phyloP scores from a whole-genome alignment of 2,113 vertebrate species.

The Uria lomvia region DNA sequence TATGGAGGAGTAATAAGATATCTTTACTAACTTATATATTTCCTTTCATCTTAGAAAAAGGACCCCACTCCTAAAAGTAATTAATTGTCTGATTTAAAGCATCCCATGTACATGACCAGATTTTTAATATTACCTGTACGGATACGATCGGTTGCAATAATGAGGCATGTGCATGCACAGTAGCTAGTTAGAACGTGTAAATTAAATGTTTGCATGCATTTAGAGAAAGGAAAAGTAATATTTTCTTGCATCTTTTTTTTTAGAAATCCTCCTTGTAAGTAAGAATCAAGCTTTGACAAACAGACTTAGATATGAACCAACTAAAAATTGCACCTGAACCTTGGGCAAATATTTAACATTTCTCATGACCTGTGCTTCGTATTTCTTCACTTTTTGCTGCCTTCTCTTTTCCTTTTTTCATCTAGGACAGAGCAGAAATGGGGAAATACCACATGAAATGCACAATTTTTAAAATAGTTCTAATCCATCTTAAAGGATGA shows the following conservation, averaged over 20 bases:
- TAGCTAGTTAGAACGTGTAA: not conserved
- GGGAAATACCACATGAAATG: not conserved
- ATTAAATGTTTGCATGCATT: not conserved
- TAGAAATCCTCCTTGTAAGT: not conserved
- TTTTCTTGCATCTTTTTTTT: not conserved
- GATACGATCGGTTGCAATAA: not conserved
- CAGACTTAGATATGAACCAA: not conserved
- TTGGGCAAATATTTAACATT: not conserved
- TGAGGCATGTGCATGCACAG: not conserved
- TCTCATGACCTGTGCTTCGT: not conserved
- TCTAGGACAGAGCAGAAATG: not conserved
- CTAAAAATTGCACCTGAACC: not conserved
- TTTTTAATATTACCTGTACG: slow-evolving; percentile 16
- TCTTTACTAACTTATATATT: slow-evolving; percentile 48
- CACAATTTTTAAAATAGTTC: not conserved
- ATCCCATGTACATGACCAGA: not conserved
- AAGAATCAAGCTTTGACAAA: not conserved
- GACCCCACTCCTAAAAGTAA: slow-evolving; percentile 19
- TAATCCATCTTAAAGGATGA: not conserved
- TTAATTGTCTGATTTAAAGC: slow-evolving; percentile 33
- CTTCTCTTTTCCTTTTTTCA: not conserved
- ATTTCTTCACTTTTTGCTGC: not conserved
- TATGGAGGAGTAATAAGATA: slow-evolving; percentile 34
- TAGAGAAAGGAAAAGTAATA: not conserved
- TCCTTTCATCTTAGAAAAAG: slow-evolving; percentile 37